Percentiles rank a stretch among this genome's conserved stretches.
Evolutionary conservation across 2,888 invertebrate species (phyloP).

Genomic region (Cryptophagus acutangulus): DNA sequence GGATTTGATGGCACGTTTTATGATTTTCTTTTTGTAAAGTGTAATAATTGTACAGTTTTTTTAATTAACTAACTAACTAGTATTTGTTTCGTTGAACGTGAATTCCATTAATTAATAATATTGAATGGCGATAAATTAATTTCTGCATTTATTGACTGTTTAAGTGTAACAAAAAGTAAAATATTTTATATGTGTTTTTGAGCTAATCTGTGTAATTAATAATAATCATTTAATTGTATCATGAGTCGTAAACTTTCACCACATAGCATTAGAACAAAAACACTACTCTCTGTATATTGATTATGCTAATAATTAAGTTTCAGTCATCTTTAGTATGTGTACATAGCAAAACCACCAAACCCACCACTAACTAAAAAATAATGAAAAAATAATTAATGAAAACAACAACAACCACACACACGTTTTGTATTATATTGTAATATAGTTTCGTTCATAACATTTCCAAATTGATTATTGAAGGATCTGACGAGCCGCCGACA

Average conservation of each 20-base stretch:
- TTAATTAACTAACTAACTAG: no score
- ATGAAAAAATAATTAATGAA: slow-evolving; percentile 6
- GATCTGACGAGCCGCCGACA: no score
- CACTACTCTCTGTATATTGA: slow-evolving; percentile 14
- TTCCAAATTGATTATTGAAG: slow-evolving; percentile 40
- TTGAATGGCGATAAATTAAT: neutral
- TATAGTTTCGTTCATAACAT: slow-evolving; percentile 46
- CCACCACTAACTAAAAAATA: no score
- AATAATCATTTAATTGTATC: slow-evolving; percentile 20
- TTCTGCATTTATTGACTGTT: slow-evolving; percentile 41
- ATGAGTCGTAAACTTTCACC: slow-evolving; percentile 18
- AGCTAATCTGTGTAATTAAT: slow-evolving; percentile 29
- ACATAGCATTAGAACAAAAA: slow-evolving; percentile 31
- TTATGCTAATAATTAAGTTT: slow-evolving; percentile 11
- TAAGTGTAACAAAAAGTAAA: slow-evolving; percentile 31
- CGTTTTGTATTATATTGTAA: slow-evolving; percentile 48
- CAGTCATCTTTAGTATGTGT: slow-evolving; percentile 40
- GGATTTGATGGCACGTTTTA: slow-evolving; percentile 39
- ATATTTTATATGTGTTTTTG: slow-evolving; percentile 36
- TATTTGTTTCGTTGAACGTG: slow-evolving; percentile 30
- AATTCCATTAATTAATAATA: slow-evolving; percentile 33
- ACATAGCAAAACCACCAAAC: slow-evolving; percentile 34
- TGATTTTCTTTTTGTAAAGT: slow-evolving; percentile 26
- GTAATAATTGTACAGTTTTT: slow-evolving; percentile 43
- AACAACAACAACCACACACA: slow-evolving; percentile 13